Evolutionary conservation across 2,113 vertebrate genomes (phyloP).

Genomic region (Cervus canadensis): DNA sequence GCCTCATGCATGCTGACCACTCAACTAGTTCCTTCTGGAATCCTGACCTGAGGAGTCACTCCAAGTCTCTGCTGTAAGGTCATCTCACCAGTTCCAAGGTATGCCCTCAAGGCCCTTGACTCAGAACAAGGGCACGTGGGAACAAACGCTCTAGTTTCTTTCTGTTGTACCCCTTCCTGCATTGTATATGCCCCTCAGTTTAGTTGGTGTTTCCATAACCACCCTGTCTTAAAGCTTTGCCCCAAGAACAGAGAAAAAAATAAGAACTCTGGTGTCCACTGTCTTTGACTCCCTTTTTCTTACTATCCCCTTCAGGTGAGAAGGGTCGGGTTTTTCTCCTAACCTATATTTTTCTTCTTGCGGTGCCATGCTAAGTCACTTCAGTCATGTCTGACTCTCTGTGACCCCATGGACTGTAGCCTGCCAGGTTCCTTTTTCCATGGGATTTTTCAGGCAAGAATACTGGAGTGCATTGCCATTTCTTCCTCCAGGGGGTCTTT

Average conservation of each 20-base stretch:
- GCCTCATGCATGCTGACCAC: background rate
- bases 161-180: background rate
- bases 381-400: background rate
- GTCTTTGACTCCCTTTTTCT: background rate
- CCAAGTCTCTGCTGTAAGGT: background rate
- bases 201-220: background rate
- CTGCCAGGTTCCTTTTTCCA: background rate
- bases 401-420: background rate
- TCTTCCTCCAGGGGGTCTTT: background rate
- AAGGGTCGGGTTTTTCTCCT: background rate
- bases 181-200: background rate
- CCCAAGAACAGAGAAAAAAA: background rate
- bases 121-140: background rate
- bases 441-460: background rate
- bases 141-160: background rate
- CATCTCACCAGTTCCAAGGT: background rate
- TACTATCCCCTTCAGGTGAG: background rate
- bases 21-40: background rate
- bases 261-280: background rate
- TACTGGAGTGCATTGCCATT: background rate
- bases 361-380: background rate
- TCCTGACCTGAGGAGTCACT: background rate
- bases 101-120: background rate
- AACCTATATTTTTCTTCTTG: background rate
- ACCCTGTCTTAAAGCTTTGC: background rate